phyloP scores from a whole-genome alignment of 2,113 vertebrate genomes.

The Scatophagus argus region DNA sequence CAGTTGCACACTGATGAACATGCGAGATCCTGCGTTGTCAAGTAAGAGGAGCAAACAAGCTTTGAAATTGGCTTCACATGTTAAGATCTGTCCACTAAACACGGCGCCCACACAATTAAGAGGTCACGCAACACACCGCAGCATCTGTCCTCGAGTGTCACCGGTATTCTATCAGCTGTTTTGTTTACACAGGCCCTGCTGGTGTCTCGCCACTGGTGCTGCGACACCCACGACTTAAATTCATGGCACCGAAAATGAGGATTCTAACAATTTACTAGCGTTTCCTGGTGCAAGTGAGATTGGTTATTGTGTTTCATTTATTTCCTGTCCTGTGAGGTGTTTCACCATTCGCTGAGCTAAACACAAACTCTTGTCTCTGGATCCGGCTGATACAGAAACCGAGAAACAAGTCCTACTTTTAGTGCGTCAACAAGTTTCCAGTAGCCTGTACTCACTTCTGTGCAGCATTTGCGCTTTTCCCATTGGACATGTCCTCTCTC shows the following conservation, averaged over 20 bases:
- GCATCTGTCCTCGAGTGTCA: not conserved
- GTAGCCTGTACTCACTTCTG: constrained; percentile 72
- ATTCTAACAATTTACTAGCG: rapidly evolving
- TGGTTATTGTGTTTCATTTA: rapidly evolving
- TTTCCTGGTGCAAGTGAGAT: not conserved
- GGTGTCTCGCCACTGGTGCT: not conserved
- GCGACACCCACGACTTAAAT: no score
- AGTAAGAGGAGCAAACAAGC: not conserved
- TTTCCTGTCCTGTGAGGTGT: not conserved
- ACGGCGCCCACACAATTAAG: not conserved
- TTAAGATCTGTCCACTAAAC: not conserved
- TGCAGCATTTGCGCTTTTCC: constrained; percentile 74
- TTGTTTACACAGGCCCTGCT: not conserved
- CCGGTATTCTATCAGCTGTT: not conserved
- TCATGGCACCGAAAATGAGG: not conserved
- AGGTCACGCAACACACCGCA: not conserved
- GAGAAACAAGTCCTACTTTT: not conserved
- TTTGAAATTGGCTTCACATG: not conserved
- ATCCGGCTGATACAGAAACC: not conserved
- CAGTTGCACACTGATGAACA: not conserved
- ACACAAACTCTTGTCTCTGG: no score
- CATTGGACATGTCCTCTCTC: constrained; percentile 78
- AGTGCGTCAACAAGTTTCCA: not conserved
- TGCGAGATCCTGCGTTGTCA: not conserved
- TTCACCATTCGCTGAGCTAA: not conserved